Percentiles rank a stretch among this genome's conserved stretches.
These are phyloP conservation scores for Amazona guildingii DNA, from an alignment of 2,113 vertebrate species.

Conservation along the genomic window DNA sequence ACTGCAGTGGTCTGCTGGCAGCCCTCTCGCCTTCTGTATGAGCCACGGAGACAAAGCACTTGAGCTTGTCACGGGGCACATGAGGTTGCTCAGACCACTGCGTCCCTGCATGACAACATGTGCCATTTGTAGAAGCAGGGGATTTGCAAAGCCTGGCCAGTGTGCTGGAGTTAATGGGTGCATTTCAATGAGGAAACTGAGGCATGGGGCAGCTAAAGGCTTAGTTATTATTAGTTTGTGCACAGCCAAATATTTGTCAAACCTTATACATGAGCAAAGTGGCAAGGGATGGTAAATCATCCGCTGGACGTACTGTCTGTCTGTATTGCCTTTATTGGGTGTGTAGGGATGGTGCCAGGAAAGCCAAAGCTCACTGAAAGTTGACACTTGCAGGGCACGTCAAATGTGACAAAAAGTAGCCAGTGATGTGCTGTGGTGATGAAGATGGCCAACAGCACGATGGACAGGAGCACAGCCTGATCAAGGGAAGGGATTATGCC, in stretches of 20 bases:
- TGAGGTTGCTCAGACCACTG: neutral
- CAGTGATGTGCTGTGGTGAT: neutral
- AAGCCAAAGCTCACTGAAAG: neutral
- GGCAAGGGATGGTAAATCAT: neutral
- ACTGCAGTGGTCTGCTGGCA: constrained; percentile 21
- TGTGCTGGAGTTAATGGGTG: neutral
- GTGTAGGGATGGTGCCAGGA: neutral
- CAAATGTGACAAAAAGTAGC: neutral
- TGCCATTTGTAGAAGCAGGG: neutral
- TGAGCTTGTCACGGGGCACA: neutral
- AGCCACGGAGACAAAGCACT: neutral
- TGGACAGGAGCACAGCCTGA: neutral
- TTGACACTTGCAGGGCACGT: neutral
- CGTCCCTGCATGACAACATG: accelerated
- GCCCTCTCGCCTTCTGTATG: neutral
- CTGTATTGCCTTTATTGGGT: neutral
- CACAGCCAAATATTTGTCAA: neutral
- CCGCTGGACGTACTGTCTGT: accelerated
- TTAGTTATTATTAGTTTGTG: neutral
- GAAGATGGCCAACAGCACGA: neutral
- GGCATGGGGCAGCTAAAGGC: neutral
- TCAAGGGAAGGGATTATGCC: neutral
- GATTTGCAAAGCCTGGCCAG: neutral
- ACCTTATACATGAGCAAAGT: neutral
- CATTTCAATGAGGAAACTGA: neutral